These are phyloP conservation scores for Cathartes aura DNA, from an alignment of 2,113 vertebrate species.

Conservation along the genomic window DNA sequence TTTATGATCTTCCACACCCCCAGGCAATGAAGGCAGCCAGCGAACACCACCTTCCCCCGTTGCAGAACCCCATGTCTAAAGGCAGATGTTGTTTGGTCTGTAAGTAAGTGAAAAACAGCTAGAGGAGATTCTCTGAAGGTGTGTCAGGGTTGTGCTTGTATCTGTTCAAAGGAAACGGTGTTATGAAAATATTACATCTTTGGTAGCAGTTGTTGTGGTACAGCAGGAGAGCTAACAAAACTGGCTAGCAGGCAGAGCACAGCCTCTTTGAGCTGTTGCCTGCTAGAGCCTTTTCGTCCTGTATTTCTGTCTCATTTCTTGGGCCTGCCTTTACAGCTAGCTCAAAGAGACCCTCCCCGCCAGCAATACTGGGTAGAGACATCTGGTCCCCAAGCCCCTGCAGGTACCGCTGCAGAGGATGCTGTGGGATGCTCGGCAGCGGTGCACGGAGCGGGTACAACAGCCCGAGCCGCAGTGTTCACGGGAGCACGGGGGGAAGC, in stretches of 20 bases:
- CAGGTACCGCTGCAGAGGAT: not conserved
- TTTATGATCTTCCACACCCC: not conserved
- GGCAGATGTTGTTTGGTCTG: not conserved
- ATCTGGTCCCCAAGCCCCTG: not conserved
- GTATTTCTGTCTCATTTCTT: not conserved
- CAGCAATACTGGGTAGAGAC: not conserved
- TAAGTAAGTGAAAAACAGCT: not conserved
- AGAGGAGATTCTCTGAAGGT: not conserved
- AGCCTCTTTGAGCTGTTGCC: not conserved
- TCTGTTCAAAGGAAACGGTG: not conserved
- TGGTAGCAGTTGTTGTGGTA: not conserved
- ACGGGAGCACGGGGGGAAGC: accelerated
- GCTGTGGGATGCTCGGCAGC: not conserved
- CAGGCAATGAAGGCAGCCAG: not conserved
- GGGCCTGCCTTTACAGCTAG: not conserved
- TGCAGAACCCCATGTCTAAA: not conserved
- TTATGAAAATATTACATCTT: not conserved
- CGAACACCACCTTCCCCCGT: not conserved
- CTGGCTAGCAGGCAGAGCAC: not conserved
- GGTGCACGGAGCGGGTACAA: accelerated
- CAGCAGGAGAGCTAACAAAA: not conserved
- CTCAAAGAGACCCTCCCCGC: not conserved
- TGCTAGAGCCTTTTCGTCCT: not conserved
- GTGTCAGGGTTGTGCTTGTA: not conserved
- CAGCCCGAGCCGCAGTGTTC: not conserved